Percentiles rank a stretch among this genome's conserved stretches.
These are phyloP conservation scores for Cherax destructor DNA, from an alignment of 1,140 invertebrate genomes.

Conservation along the genomic window DNA sequence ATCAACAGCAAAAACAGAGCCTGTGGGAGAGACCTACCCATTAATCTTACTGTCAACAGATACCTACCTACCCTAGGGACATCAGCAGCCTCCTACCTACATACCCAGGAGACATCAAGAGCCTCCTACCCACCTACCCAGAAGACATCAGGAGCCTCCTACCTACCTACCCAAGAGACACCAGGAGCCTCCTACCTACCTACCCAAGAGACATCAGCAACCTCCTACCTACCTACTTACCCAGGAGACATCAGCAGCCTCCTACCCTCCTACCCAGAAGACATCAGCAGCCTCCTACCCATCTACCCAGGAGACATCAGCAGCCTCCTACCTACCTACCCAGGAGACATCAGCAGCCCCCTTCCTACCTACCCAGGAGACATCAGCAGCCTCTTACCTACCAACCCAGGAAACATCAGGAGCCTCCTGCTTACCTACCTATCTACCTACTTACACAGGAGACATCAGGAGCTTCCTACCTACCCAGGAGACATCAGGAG, in stretches of 20 bases:
- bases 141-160: no score
- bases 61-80: background rate
- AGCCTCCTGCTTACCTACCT: no score
- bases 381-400: no score
- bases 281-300: background rate
- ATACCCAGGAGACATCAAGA: no score
- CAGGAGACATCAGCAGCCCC: background rate
- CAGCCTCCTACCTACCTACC: background rate
- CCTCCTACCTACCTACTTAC: no score
- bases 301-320: no score
- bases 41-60: background rate
- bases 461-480: background rate
- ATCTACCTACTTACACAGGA: background rate
- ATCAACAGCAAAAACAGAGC: slow-evolving; percentile 31
- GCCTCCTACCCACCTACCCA: no score
- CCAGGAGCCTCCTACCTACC: background rate
- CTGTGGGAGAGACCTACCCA: background rate
- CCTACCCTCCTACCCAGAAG: background rate
- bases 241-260: background rate
- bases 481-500: no score
- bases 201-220: no score
- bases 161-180: background rate
- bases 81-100: background rate
- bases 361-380: background rate
- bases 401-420: no score